phyloP scores from a whole-genome alignment of 2,888 invertebrate genomes.

The Platerodrilus igneus region DNA sequence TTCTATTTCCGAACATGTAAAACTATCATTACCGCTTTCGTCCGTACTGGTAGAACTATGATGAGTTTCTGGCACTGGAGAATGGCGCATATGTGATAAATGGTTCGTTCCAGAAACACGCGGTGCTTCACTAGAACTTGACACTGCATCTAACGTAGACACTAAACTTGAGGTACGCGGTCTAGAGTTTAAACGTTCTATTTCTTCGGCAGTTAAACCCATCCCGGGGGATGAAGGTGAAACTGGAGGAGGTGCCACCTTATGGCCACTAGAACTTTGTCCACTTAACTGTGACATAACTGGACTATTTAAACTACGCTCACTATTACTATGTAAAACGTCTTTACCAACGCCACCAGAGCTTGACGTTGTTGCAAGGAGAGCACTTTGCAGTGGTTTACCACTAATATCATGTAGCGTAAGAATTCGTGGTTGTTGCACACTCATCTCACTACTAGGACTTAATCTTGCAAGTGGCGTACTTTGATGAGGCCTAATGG shows the following conservation, averaged over 20 bases:
- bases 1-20: constrained; percentile 97
- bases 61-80: constrained; percentile 66
- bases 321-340: constrained; percentile 85
- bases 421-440: constrained; percentile 87
- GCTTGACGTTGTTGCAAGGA: constrained; percentile 83
- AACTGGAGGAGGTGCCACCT: constrained; percentile 64
- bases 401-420: constrained; percentile 92
- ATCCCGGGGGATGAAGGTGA: constrained; percentile 67
- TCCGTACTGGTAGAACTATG: constrained; percentile 81
- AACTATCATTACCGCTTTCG: constrained; percentile 94
- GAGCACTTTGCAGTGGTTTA: constrained; percentile 83
- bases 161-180: constrained; percentile 87
- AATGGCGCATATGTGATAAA: constrained; percentile 67
- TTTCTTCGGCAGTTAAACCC: constrained; percentile 89
- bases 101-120: constrained; percentile 64
- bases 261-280: constrained; percentile 76
- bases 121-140: constrained; percentile 80
- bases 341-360: constrained; percentile 85
- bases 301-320: constrained; percentile 85
- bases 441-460: constrained; percentile 87
- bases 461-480: constrained; percentile 87
- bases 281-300: constrained; percentile 89
- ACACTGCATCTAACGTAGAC: constrained; percentile 89
- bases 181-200: constrained; percentile 82
- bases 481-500: constrained; percentile 75